phyloP scores from a whole-genome alignment of 2,113 vertebrate genomes.

The Arothron firmamentum region DNA sequence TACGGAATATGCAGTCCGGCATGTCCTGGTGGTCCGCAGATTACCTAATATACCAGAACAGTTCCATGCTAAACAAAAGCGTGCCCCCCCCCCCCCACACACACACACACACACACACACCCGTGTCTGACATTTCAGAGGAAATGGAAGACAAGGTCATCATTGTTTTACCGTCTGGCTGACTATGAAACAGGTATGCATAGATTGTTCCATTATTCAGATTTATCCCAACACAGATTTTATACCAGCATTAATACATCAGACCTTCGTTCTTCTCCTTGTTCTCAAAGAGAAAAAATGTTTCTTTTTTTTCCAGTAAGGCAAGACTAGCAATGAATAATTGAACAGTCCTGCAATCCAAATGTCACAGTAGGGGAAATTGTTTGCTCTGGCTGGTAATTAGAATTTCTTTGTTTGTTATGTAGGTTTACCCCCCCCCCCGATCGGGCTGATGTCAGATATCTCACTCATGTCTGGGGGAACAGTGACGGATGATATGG shows the following conservation, averaged over 20 bases:
- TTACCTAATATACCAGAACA: conserved; percentile 48
- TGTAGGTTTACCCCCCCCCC: conserved; percentile 70
- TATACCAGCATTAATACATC: conserved; percentile 59
- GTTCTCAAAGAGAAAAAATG: conserved; percentile 20
- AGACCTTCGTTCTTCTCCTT: conserved; percentile 28
- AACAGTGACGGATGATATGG: conserved; percentile 37
- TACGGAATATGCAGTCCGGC: conserved; percentile 41
- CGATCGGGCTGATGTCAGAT: conserved; percentile 54
- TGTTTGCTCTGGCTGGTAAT: conserved; percentile 73
- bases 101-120: too few species aligned
- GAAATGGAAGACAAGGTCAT: conserved; percentile 60
- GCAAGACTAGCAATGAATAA: conserved; percentile 71
- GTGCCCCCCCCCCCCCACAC: conserved; percentile 55
- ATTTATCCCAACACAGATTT: conserved; percentile 64
- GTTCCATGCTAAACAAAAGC: conserved; percentile 54
- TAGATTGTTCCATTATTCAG: conserved; percentile 72
- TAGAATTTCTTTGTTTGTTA: conserved; percentile 77
- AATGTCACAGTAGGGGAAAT: conserved; percentile 77
- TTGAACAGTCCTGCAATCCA: conserved; percentile 74
- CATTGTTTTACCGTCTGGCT: conserved; percentile 60
- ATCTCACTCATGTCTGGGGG: conserved; percentile 38
- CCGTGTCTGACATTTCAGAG: conserved; percentile 62
- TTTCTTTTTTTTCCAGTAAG: conserved; percentile 30
- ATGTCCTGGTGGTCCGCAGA: conserved; percentile 11
- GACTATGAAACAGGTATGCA: conserved; percentile 64